A percentile compares a stretch with the other conserved stretches of the same genome.
phyloP scores from a whole-genome alignment of 2,888 invertebrate species.

The Philaethria dido region DNA sequence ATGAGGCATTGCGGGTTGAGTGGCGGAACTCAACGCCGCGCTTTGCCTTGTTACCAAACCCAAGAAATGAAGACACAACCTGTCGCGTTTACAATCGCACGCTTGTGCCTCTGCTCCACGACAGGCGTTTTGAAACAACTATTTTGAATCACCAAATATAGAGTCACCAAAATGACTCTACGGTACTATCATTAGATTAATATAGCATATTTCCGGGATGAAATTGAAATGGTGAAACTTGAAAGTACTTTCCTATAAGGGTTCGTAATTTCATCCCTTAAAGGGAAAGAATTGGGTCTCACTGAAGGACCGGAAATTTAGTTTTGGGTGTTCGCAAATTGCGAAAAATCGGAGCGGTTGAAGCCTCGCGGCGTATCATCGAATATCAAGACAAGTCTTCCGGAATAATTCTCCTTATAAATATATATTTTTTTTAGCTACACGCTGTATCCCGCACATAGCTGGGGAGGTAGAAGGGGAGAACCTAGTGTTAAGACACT shows the following conservation, averaged over 20 bases:
- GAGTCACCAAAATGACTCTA: not conserved
- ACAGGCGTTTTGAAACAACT: no score
- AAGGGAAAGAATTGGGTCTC: conserved; percentile 38
- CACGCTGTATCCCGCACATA: no score
- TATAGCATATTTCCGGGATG: conserved; percentile 35
- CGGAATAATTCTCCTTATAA: not conserved
- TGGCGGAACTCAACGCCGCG: no score
- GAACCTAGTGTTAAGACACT: no score
- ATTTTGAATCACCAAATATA: no score
- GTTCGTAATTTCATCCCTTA: conserved; percentile 36
- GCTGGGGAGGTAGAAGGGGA: no score
- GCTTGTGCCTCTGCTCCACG: no score
- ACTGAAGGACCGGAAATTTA: conserved; percentile 41
- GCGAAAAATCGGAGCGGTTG: conserved; percentile 37
- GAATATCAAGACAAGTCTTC: conserved; percentile 19
- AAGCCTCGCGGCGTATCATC: conserved; percentile 19
- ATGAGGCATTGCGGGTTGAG: no score
- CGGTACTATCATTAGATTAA: conserved; percentile 34
- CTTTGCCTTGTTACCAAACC: no score
- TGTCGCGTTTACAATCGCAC: no score
- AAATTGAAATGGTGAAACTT: conserved; percentile 40
- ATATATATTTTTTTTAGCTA: no score
- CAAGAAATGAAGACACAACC: no score
- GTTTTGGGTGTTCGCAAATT: conserved; percentile 41
- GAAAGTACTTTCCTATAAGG: conserved; percentile 32